Percentiles rank a stretch among this genome's conserved stretches.
Evolutionary conservation across 2,113 vertebrate species (phyloP).

Genomic region (Oreochromis spilurus): DNA sequence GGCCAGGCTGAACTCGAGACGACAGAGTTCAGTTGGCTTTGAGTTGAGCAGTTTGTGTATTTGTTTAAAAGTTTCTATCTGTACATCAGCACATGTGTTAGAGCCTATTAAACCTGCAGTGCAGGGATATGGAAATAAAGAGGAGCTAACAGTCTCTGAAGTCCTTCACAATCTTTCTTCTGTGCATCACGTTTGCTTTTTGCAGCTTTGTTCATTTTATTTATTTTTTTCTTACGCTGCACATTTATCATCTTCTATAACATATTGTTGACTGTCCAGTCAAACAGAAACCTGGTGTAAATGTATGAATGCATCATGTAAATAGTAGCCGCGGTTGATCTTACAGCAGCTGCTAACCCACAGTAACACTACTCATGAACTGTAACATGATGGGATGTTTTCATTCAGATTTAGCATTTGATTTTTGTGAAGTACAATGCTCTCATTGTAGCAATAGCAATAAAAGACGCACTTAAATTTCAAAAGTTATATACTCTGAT

Average conservation of each 20-base stretch:
- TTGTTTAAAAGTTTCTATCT: not conserved
- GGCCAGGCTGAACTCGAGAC: not conserved
- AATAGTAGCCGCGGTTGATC: not conserved
- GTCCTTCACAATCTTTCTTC: not conserved
- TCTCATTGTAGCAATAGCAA: not conserved
- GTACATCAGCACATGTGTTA: fast-evolving
- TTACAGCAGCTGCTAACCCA: not conserved
- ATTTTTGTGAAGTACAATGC: not conserved
- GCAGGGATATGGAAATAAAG: not conserved
- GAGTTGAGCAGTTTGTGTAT: not conserved
- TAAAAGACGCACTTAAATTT: not conserved
- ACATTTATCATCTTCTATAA: not conserved
- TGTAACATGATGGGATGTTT: not conserved
- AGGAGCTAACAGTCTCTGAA: not conserved
- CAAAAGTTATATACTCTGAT: not conserved
- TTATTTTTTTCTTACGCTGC: not conserved
- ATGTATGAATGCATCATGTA: not conserved
- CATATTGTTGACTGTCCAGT: not conserved
- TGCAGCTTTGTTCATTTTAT: not conserved
- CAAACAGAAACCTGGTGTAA: not conserved
- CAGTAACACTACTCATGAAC: not conserved
- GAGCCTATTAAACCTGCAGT: not conserved
- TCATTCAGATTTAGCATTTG: not conserved
- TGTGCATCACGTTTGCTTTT: not conserved
- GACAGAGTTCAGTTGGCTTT: not conserved